Conservation (phyloP, 2,888 invertebrate genomes). For the Pterobdella sp. region DNA sequence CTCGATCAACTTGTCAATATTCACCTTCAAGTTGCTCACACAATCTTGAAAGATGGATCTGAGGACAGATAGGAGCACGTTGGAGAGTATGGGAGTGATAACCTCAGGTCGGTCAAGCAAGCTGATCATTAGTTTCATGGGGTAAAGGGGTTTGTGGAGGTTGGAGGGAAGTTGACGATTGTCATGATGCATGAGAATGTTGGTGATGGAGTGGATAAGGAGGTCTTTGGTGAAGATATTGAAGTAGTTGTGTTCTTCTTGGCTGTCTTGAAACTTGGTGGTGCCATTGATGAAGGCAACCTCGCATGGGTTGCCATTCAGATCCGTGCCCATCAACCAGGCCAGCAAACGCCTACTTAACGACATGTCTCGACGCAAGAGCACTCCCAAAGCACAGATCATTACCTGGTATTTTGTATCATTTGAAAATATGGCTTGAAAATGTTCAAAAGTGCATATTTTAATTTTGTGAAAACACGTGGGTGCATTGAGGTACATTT, state of each 20-base stretch:
- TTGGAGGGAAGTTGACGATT: neutral
- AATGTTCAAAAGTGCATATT: too few species aligned
- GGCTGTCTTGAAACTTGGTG: neutral
- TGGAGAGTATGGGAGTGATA: slow-evolving; percentile 55
- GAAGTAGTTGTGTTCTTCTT: slow-evolving; percentile 38
- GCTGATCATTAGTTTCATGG: slow-evolving; percentile 62
- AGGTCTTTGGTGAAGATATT: slow-evolving; percentile 63
- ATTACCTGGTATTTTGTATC: neutral
- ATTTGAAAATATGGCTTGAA: too few species aligned
- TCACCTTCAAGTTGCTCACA: slow-evolving; percentile 7
- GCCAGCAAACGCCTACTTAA: slow-evolving; percentile 74
- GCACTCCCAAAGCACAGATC: slow-evolving; percentile 59
- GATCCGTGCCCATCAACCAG: slow-evolving; percentile 70
- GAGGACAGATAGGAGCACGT: slow-evolving; percentile 60
- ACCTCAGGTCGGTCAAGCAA: slow-evolving; percentile 79
- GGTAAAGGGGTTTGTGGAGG: slow-evolving; percentile 3
- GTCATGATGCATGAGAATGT: slow-evolving; percentile 49
- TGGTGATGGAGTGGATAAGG: slow-evolving; percentile 48
- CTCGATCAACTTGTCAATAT: slow-evolving; percentile 9
- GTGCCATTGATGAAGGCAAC: neutral
- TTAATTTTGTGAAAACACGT: too few species aligned
- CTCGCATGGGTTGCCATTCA: slow-evolving; percentile 33
- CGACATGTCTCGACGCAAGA: slow-evolving; percentile 78
- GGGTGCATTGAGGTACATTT: too few species aligned
- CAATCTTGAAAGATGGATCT: slow-evolving; percentile 49